Evolutionary conservation across 2,888 invertebrate species (phyloP), one percentile per base, ranked within the genome.

Genomic region (Nineta flava): DNA sequence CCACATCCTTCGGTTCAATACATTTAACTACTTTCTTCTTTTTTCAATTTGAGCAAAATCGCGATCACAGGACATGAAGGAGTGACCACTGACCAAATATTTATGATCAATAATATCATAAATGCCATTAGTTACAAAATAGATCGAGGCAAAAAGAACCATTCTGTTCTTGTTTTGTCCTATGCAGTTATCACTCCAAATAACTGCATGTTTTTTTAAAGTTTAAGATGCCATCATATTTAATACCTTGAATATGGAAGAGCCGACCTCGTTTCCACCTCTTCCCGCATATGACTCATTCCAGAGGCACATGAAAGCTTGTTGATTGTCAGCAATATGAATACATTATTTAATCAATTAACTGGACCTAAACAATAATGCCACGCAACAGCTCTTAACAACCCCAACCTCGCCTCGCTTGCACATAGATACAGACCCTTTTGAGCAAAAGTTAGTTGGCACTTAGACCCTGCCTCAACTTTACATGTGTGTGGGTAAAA

Each of bases 31-130:
- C 15, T 51, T 32, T 44, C 53, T 55, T 50, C 55, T 49, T 43
- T 54, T 57, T 52, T 57, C 53, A 31, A 55, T 56, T 35, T 53
- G 41, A 31, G 52, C 53, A 40, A 55, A 56, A 49, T 57, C 54
- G 26, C 54, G 40, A 50, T 54, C 54, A 43, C 55, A 55, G 43
- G 48, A 51, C 47, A 55, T 48, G 41, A 51, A 57, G 21, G 53
- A 53, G 48, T 57, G 54, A 43, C 56, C 52, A 49, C 50, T 51
- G 38, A 55, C 53, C 21, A 55, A 51, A 44, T 49, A 55, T 44
- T 46, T 54, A 43, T 54, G 51, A 44, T 54, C 51, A 35, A 54
- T 54, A 44, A 46, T 44, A 32, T 53, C 52, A 53, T 49, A 54
- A 34, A 54, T 41, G 17, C 53, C 21, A 31, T 21, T 21, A 52